Conservation (phyloP, 2,113 vertebrate genomes). For the Henicopernis longicauda region DNA sequence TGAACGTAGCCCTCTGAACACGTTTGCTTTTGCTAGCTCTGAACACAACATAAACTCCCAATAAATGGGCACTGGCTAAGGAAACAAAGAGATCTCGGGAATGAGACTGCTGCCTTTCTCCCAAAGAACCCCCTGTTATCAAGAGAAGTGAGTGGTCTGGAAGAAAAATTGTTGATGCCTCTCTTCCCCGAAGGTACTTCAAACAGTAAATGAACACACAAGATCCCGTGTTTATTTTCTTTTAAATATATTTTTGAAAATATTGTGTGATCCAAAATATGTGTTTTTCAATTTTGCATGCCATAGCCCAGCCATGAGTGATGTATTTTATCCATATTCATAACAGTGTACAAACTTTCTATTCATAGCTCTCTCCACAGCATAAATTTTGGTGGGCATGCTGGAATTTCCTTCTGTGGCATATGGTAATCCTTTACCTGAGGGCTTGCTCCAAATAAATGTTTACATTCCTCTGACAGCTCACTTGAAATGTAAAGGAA, state of each 20-base stretch:
- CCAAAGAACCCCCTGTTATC: constrained; percentile 25
- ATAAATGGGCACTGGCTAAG: not conserved
- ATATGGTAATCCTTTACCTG: constrained; percentile 74
- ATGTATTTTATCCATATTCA: constrained; percentile 82
- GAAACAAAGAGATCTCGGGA: not conserved
- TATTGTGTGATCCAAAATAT: constrained; percentile 74
- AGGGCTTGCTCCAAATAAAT: constrained; percentile 69
- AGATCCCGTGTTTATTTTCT: constrained; percentile 74
- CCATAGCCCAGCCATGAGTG: constrained; percentile 63
- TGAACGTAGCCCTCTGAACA: not conserved
- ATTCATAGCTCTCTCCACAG: constrained; percentile 75
- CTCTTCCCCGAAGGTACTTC: constrained; percentile 59
- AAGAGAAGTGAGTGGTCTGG: constrained; percentile 57
- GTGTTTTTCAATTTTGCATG: constrained; percentile 71
- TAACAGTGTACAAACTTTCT: constrained; percentile 81
- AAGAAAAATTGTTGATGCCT: constrained; percentile 70
- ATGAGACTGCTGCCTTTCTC: not conserved
- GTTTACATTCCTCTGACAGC: constrained; percentile 75
- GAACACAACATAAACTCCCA: not conserved
- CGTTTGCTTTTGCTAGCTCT: not conserved
- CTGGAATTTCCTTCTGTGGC: constrained; percentile 75
- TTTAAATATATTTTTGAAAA: constrained; percentile 75
- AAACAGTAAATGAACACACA: constrained; percentile 61
- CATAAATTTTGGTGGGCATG: constrained; percentile 69
- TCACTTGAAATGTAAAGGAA: constrained; percentile 78